Percentiles rank a stretch among this genome's conserved stretches.
Evolutionary conservation across 2,797 vertebrate species (phyloP).

Genomic region (Chelidonichthys spinosus): DNA sequence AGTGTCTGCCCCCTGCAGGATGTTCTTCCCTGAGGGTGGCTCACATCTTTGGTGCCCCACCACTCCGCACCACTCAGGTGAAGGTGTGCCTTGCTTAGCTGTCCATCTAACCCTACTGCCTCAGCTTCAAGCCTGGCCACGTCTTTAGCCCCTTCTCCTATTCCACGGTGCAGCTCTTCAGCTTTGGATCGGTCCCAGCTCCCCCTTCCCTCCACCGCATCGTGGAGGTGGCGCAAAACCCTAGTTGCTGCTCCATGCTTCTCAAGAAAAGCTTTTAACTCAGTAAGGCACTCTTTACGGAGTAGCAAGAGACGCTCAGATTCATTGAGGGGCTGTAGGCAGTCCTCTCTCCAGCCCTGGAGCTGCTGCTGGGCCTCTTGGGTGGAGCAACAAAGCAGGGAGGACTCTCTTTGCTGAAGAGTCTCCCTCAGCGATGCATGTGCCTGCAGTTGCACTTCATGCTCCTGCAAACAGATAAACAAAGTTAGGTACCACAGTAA

Average conservation of each 20-base stretch:
- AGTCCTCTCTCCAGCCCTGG: constrained; percentile 88
- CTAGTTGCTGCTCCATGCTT: constrained; percentile 68
- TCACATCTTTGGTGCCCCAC: constrained; percentile 81
- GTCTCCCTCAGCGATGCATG: constrained; percentile 77
- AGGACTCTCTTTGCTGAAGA: constrained; percentile 83
- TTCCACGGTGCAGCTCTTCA: constrained; percentile 84
- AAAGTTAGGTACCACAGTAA: constrained; percentile 14
- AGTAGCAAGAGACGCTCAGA: constrained; percentile 85
- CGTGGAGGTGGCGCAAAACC: constrained; percentile 81
- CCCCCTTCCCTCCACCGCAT: constrained; percentile 85
- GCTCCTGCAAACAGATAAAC: constrained; percentile 82
- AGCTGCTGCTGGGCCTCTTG: constrained; percentile 86
- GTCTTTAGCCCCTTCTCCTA: constrained; percentile 82
- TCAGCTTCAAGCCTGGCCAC: constrained; percentile 86
- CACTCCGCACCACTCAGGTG: constrained; percentile 81
- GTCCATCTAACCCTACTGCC: constrained; percentile 88
- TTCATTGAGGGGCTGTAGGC: constrained; percentile 89
- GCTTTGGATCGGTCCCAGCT: constrained; percentile 90
- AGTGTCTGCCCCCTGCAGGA: constrained; percentile 87
- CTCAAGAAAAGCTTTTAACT: constrained; percentile 85
- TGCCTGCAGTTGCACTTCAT: constrained; percentile 80
- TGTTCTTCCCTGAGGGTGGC: constrained; percentile 85
- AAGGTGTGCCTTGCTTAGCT: constrained; percentile 91
- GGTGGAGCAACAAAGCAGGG: constrained; percentile 81
- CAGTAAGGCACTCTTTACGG: constrained; percentile 84